phyloP scores from a whole-genome alignment of 64 coral and sea anemone species.

The Montipora sp. region DNA sequence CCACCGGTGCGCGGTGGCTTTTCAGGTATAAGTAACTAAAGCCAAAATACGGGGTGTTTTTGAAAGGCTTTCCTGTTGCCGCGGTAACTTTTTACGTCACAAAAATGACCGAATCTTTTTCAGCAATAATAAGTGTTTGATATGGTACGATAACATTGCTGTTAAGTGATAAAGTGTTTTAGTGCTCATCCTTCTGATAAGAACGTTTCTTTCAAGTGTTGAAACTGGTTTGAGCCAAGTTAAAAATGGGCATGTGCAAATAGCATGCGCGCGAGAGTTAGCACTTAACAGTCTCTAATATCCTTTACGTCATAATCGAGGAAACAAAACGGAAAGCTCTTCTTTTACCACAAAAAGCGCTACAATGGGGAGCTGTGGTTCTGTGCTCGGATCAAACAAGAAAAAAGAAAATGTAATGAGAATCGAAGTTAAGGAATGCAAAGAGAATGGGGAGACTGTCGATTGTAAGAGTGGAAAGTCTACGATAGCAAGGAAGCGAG shows the following conservation, averaged over 20 bases:
- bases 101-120: no score
- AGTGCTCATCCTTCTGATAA: no score
- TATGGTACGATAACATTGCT: no score
- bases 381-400: neutral
- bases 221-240: no score
- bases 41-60: no score
- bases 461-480: neutral
- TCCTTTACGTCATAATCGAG: slow-evolving; percentile 9
- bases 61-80: no score
- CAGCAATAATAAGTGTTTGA: no score
- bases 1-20: no score
- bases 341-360: neutral
- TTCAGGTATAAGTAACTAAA: no score
- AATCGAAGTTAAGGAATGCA: neutral
- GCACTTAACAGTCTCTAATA: neutral
- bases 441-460: neutral
- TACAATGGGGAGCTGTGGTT: neutral
- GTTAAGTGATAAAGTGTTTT: no score
- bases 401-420: neutral
- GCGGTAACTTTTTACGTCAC: no score
- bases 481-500: neutral
- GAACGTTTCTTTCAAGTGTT: no score
- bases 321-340: neutral
- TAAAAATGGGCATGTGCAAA: neutral
- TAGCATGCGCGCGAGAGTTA: neutral